phyloP scores from a whole-genome alignment of 2,113 vertebrate species.

The Ondatra zibethicus region DNA sequence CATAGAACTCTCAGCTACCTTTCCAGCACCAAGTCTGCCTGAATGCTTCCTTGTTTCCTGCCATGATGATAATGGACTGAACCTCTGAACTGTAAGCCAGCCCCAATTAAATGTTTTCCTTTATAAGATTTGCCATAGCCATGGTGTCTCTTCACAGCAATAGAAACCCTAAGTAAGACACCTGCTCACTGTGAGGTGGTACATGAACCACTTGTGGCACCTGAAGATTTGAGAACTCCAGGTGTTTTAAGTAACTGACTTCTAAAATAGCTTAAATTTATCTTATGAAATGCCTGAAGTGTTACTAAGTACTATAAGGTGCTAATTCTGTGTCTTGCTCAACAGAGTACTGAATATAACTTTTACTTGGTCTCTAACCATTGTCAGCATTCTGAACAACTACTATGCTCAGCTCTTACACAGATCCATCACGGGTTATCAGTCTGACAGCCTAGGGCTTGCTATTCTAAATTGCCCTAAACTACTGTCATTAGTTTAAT shows the following conservation, averaged over 20 bases:
- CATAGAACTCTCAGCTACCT: not conserved
- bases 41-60: not conserved
- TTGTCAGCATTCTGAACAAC: conserved; percentile 6
- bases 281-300: conserved; percentile 8
- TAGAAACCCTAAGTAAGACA: not conserved
- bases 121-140: not conserved
- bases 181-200: not conserved
- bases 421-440: not conserved
- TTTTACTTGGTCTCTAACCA: not conserved
- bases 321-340: conserved; percentile 49
- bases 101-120: not conserved
- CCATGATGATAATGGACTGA: not conserved
- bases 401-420: not conserved
- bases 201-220: not conserved
- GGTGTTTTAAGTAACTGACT: not conserved
- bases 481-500: not conserved
- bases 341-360: conserved; percentile 50
- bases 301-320: conserved; percentile 45
- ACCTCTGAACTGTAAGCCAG: not conserved
- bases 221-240: not conserved
- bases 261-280: conserved; percentile 57
- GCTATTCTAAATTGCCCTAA: not conserved
- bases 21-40: not conserved
- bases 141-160: not conserved
- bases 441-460: not conserved